Conservation (phyloP, 2,113 vertebrate genomes). For the Microcebus tavaratra region DNA sequence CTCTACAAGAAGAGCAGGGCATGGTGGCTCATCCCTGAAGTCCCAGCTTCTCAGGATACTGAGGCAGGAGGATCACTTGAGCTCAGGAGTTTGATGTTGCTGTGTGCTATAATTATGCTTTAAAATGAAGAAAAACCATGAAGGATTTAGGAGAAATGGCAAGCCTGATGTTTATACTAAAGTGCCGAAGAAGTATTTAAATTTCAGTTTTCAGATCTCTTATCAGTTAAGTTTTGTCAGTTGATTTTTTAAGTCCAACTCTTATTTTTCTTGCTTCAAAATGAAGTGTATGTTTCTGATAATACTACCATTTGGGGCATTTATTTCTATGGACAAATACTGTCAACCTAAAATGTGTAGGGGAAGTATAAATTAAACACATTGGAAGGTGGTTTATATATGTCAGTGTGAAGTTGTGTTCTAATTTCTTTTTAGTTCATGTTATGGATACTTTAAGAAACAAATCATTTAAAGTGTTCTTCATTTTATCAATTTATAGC, state of each 20-base stretch:
- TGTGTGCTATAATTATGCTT: neutral
- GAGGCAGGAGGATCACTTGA: too few relatives aligned
- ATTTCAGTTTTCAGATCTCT: neutral
- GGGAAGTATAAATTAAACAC: neutral
- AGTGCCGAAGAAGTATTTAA: neutral
- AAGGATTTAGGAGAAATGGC: neutral
- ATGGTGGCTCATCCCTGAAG: too few relatives aligned
- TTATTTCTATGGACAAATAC: neutral
- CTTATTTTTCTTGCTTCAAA: neutral
- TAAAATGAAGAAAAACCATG: neutral
- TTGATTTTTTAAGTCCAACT: neutral
- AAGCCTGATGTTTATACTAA: neutral
- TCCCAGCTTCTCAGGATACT: too few relatives aligned
- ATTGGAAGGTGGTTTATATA: neutral
- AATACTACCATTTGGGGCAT: neutral
- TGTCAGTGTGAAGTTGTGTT: neutral
- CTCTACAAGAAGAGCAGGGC: too few relatives aligned
- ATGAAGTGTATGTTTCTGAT: neutral
- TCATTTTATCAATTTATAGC: neutral
- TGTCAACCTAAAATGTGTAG: neutral
- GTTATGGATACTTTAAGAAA: neutral
- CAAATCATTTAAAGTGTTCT: neutral
- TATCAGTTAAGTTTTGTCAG: neutral
- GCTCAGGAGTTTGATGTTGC: too few relatives aligned
- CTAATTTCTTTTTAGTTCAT: slow-evolving; percentile 23